Evolutionary conservation across 2,113 vertebrate species (phyloP).

Genomic region (Noturus placidus): DNA sequence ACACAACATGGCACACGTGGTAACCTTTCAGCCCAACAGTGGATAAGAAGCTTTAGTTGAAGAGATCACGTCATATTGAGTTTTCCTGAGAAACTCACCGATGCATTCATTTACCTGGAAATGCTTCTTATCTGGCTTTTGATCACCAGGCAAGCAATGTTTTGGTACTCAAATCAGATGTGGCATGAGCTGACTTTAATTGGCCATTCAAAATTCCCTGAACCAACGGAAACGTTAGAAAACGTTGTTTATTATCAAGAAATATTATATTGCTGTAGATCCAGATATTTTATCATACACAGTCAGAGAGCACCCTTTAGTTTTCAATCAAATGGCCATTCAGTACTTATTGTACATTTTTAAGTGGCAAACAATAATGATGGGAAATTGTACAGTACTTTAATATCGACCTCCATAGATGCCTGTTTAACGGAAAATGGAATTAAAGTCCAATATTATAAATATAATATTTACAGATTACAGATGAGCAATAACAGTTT

Average conservation of each 20-base stretch:
- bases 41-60: conserved; percentile 9
- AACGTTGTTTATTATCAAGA: background rate
- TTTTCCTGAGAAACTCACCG: background rate
- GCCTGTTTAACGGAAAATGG: too few relatives aligned
- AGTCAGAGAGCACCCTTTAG: background rate
- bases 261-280: background rate
- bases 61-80: background rate
- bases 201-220: background rate
- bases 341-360: background rate
- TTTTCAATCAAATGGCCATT: background rate
- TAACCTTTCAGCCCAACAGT: background rate
- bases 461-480: too few relatives aligned
- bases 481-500: background rate
- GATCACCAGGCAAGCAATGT: background rate
- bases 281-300: background rate
- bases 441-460: too few relatives aligned
- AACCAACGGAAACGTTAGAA: background rate
- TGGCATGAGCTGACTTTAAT: background rate
- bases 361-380: background rate
- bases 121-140: conserved; percentile 8
- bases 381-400: background rate
- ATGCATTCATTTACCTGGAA: background rate
- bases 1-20: background rate
- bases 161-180: background rate
- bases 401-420: too few relatives aligned